Conservation (phyloP, 2,888 invertebrate genomes). For the Margaritifera margaritifera region DNA sequence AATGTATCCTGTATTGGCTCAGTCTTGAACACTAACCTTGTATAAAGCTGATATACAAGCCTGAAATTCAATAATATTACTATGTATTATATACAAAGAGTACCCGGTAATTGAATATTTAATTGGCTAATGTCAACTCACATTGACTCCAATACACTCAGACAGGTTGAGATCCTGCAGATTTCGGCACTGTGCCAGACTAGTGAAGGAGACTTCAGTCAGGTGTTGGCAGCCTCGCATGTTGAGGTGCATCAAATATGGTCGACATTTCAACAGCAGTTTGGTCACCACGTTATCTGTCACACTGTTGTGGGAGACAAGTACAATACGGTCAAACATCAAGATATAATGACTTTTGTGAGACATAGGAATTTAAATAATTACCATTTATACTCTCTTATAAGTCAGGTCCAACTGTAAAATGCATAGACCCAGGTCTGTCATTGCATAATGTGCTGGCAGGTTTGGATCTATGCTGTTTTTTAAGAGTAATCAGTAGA, state of each 20-base stretch:
- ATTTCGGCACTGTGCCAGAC: constrained; percentile 71
- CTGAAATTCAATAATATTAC: too few relatives aligned
- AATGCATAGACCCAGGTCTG: not conserved
- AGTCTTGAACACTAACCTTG: too few relatives aligned
- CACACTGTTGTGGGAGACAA: constrained; percentile 51
- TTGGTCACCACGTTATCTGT: constrained; percentile 67
- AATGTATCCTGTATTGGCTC: too few relatives aligned
- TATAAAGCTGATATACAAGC: too few relatives aligned
- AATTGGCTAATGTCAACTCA: constrained; percentile 49
- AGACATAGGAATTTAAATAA: too few relatives aligned
- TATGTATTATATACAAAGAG: too few relatives aligned
- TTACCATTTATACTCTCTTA: too few relatives aligned
- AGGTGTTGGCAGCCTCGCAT: constrained; percentile 65
- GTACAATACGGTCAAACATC: not conserved
- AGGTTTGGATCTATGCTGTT: not conserved
- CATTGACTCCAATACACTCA: constrained; percentile 67
- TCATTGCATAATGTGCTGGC: not conserved
- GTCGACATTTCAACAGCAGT: constrained; percentile 68
- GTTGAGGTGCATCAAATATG: constrained; percentile 72
- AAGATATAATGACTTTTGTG: constrained; percentile 4
- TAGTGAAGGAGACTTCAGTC: constrained; percentile 58
- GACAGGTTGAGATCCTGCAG: constrained; percentile 73
- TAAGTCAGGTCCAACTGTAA: too few relatives aligned
- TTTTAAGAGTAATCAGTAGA: not conserved
- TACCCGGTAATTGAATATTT: not conserved